Conservation (phyloP, 2,797 vertebrate species). For the Crypturellus tataupa region DNA sequence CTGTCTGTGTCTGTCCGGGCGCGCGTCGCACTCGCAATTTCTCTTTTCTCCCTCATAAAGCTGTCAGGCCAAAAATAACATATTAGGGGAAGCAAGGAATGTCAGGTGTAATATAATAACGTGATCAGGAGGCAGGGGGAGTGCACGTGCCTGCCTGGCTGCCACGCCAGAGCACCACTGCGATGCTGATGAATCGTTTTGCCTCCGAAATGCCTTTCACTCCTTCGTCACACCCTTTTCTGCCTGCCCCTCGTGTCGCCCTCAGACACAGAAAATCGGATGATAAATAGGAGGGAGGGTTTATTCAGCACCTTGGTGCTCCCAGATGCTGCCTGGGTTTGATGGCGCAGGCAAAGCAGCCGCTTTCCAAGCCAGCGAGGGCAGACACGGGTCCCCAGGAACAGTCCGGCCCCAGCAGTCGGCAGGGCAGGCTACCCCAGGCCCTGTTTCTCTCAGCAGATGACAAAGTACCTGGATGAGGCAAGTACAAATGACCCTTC, state of each 20-base stretch:
- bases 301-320: background rate
- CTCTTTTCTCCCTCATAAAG: conserved; percentile 58
- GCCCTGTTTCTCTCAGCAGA: background rate
- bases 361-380: background rate
- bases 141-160: conserved; percentile 13
- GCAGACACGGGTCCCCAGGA: background rate
- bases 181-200: background rate
- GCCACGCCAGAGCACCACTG: background rate
- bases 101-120: conserved; percentile 41
- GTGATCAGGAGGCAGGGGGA: conserved; percentile 10
- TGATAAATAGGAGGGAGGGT: background rate
- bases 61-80: conserved; percentile 67
- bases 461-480: background rate
- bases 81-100: conserved; percentile 40
- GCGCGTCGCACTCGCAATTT: background rate
- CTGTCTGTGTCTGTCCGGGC: conserved; percentile 14
- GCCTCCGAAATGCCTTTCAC: background rate
- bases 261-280: background rate
- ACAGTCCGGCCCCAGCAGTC: background rate
- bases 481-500: background rate
- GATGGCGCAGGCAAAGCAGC: background rate
- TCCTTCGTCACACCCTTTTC: background rate
- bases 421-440: background rate
- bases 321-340: background rate
- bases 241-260: background rate